phyloP scores from a whole-genome alignment of 2,888 invertebrate genomes.

The Ochropleura leucogaster region DNA sequence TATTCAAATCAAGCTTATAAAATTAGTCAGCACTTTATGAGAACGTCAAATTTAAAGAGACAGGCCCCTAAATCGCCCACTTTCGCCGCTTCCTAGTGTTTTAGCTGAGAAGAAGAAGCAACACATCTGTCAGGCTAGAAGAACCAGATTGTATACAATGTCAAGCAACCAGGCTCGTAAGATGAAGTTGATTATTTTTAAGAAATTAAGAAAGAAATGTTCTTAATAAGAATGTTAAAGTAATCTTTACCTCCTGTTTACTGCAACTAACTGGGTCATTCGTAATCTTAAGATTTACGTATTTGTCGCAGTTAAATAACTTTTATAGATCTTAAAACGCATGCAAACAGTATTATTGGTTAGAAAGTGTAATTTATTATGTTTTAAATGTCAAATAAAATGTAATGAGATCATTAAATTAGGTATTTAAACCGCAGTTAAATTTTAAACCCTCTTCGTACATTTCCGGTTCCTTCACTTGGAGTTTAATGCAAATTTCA shows the following conservation, averaged over 20 bases:
- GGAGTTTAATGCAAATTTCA: conserved; percentile 4
- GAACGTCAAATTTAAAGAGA: no score
- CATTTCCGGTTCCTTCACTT: not conserved
- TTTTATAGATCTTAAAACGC: conserved; percentile 14
- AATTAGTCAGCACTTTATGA: no score
- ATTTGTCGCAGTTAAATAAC: conserved; percentile 23
- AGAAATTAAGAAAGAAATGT: not conserved
- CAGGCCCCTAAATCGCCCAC: no score
- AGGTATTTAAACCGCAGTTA: conserved; percentile 23
- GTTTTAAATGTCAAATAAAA: conserved; percentile 31
- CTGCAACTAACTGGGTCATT: not conserved
- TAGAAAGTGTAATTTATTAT: conserved; percentile 27
- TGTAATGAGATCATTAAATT: conserved; percentile 32
- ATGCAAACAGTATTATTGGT: conserved; percentile 24
- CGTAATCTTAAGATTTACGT: conserved; percentile 18
- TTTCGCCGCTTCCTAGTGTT: no score
- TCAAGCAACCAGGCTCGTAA: no score
- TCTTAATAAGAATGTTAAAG: not conserved
- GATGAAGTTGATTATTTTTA: no score
- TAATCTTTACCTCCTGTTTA: not conserved
- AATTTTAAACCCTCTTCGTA: conserved; percentile 2
- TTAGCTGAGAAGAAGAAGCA: no score
- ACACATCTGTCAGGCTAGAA: no score
- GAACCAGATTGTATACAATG: no score
- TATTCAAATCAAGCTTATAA: no score